phyloP scores from a whole-genome alignment of 2,113 vertebrate species.

The Elephantulus edwardii region DNA sequence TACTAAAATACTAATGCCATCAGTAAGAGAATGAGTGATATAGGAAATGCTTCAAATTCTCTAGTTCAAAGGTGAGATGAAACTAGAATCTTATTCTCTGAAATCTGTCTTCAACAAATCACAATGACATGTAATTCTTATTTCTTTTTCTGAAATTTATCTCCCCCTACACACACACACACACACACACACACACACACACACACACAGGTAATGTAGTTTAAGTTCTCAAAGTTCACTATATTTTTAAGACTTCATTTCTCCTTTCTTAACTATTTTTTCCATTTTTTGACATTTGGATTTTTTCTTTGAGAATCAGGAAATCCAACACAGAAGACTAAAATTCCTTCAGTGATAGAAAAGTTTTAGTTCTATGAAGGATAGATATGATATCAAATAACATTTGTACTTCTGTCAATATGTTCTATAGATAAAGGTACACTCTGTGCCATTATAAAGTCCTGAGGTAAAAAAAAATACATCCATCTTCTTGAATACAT shows the following conservation, averaged over 20 bases:
- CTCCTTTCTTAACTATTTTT: not conserved
- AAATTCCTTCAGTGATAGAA: not conserved
- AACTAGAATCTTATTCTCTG: not conserved
- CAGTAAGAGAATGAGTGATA: not conserved
- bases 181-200: not conserved
- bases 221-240: not conserved
- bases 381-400: not conserved
- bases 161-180: no score
- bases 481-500: not conserved
- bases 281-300: not conserved
- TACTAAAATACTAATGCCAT: not conserved
- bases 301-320: not conserved
- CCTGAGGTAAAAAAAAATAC: not conserved
- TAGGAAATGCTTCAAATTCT: not conserved
- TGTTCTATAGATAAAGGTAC: not conserved
- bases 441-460: not conserved
- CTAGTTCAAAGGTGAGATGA: not conserved
- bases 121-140: not conserved
- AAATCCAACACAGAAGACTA: not conserved
- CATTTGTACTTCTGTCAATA: not conserved
- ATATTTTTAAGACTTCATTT: not conserved
- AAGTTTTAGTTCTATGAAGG: not conserved
- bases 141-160: constrained; percentile 28
- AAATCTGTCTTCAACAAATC: not conserved
- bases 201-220: not conserved